A percentile compares a stretch with the other conserved stretches of the same genome.
Evolutionary conservation across 2,797 vertebrate species (phyloP).

Genomic region (Rhabdophis nuchalis): DNA sequence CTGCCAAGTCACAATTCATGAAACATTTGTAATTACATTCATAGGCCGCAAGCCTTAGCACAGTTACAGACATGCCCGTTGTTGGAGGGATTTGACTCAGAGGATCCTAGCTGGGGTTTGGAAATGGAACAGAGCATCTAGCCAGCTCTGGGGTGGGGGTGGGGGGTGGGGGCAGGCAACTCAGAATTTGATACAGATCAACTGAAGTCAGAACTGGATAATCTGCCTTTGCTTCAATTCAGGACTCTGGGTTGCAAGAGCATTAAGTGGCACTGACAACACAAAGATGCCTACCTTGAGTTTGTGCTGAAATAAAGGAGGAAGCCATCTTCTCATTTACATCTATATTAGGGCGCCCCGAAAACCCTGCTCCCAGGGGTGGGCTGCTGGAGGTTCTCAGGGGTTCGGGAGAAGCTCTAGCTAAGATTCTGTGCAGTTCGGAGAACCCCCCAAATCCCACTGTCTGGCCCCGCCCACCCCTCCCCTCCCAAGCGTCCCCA

Average conservation of each 20-base stretch:
- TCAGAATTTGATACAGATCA: background rate
- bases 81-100: background rate
- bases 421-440: too few species aligned
- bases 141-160: background rate
- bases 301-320: background rate
- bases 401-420: too few species aligned
- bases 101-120: background rate
- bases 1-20: constrained; percentile 63
- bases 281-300: background rate
- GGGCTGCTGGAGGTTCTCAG: too few species aligned
- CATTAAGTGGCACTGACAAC: background rate
- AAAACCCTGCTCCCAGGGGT: too few species aligned
- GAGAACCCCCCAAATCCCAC: too few species aligned
- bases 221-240: background rate
- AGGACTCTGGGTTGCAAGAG: background rate
- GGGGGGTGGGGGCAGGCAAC: background rate
- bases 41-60: constrained; percentile 29
- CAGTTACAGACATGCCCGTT: background rate
- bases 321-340: background rate
- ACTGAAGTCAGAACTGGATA: background rate
- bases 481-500: too few species aligned
- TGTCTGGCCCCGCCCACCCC: too few species aligned
- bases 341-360: background rate
- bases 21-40: constrained; percentile 64
- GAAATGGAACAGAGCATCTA: constrained; percentile 37